Evolutionary conservation across 92 coral and sea anemone genomes (phyloP).

Genomic region (Zoanthus solanderi): DNA sequence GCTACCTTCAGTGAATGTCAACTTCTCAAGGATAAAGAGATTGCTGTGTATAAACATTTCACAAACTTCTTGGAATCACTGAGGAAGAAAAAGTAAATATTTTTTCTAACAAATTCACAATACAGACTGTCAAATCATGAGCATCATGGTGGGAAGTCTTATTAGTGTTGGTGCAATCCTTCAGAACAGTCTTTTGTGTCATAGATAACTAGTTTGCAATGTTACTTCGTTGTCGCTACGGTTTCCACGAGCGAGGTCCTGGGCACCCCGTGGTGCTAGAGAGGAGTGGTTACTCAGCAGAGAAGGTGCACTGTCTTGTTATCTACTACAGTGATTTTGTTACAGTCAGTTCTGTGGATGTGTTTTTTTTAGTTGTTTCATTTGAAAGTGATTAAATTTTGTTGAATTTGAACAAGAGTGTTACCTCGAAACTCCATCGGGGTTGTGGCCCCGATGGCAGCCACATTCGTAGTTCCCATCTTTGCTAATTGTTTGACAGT

Average conservation of each 20-base stretch:
- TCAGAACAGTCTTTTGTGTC: slow-evolving; percentile 38
- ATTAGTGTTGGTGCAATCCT: slow-evolving; percentile 21
- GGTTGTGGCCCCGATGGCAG: slow-evolving; percentile 8
- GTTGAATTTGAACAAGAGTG: too few relatives aligned
- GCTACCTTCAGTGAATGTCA: slow-evolving; percentile 48
- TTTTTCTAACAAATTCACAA: slow-evolving; percentile 25
- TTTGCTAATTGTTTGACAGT: slow-evolving; percentile 31
- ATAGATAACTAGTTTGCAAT: slow-evolving; percentile 33
- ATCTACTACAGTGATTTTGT: neutral
- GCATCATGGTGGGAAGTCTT: slow-evolving; percentile 22
- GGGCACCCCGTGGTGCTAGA: neutral
- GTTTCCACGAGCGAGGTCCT: neutral
- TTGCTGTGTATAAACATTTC: slow-evolving; percentile 29
- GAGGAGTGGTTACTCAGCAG: slow-evolving; percentile 6
- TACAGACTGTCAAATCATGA: slow-evolving; percentile 25
- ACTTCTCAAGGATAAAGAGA: slow-evolving; percentile 29
- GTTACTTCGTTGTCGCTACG: slow-evolving; percentile 12
- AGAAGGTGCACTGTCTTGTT: slow-evolving; percentile 1
- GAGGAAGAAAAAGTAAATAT: slow-evolving; percentile 7
- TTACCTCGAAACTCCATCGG: neutral
- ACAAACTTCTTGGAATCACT: slow-evolving; percentile 30
- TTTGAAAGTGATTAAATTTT: neutral
- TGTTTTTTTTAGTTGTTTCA: neutral
- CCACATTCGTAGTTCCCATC: slow-evolving; percentile 26
- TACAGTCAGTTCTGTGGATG: slow-evolving; percentile 8